These are phyloP conservation scores for Leucania comma DNA, from an alignment of 2,888 invertebrate species.

Conservation along the genomic window DNA sequence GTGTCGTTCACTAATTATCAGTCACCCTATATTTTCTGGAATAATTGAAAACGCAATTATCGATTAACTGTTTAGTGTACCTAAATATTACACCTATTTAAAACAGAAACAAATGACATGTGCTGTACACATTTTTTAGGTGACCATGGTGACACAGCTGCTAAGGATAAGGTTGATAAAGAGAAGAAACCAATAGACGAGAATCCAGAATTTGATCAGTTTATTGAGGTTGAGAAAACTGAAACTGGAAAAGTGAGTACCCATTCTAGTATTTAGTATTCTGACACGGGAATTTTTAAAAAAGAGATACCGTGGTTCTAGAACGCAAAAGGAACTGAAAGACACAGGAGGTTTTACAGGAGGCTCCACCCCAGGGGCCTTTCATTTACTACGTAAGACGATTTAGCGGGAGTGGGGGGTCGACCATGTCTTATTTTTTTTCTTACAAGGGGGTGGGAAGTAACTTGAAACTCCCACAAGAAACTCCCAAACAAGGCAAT, in stretches of 20 bases:
- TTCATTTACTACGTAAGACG: no score
- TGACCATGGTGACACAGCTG: constrained; percentile 79
- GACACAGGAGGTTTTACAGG: no score
- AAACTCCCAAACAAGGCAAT: no score
- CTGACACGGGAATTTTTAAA: no score
- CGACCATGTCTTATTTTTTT: no score
- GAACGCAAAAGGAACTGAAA: no score
- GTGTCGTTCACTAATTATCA: no score
- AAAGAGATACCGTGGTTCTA: no score
- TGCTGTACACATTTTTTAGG: constrained; percentile 66
- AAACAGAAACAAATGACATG: not conserved
- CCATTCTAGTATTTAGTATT: no score
- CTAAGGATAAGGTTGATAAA: constrained; percentile 42
- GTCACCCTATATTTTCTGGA: not conserved
- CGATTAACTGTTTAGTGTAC: not conserved
- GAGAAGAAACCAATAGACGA: constrained; percentile 65
- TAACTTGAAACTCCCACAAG: no score
- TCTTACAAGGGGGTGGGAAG: no score
- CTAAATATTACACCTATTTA: not conserved
- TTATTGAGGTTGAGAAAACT: constrained; percentile 97
- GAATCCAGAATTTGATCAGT: constrained; percentile 87
- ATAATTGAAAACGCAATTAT: not conserved
- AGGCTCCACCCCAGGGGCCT: not conserved
- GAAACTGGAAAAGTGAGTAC: constrained; percentile 96
- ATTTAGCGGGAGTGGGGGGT: no score